Percentiles rank a stretch among this genome's conserved stretches.
Evolutionary conservation across 1,140 invertebrate genomes (phyloP).

Genomic region (Halictus rubicundus): DNA sequence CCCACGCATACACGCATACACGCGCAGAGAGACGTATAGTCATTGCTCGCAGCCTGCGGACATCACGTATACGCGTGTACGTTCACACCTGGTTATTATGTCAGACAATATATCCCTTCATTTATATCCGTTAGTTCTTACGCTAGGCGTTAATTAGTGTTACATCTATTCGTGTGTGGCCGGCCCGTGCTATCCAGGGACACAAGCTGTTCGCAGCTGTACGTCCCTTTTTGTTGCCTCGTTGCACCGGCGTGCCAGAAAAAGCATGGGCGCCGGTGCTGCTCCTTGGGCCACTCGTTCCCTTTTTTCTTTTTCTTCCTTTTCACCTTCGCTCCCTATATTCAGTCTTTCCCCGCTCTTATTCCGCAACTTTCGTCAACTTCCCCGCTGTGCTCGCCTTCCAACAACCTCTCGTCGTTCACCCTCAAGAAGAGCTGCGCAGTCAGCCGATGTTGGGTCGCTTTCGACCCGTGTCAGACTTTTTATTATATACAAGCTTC

Average conservation of each 20-base stretch:
- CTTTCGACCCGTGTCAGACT: too few relatives aligned
- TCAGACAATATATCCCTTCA: slow-evolving; percentile 70
- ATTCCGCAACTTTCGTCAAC: too few relatives aligned
- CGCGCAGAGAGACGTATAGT: neutral
- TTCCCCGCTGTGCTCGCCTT: neutral
- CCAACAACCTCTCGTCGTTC: neutral
- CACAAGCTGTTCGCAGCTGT: slow-evolving; percentile 44
- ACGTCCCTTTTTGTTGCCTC: slow-evolving; percentile 21
- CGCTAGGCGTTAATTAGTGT: slow-evolving; percentile 78
- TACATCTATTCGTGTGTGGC: slow-evolving; percentile 79
- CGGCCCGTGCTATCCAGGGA: slow-evolving; percentile 77
- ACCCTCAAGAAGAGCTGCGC: neutral
- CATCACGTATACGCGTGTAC: slow-evolving; percentile 39
- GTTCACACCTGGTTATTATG: slow-evolving; percentile 58
- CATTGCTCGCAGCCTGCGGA: neutral
- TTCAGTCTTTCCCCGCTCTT: neutral
- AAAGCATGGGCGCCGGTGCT: slow-evolving; percentile 46
- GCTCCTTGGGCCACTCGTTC: neutral
- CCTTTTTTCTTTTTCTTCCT: neutral
- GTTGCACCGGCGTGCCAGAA: slow-evolving; percentile 40
- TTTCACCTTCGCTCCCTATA: neutral
- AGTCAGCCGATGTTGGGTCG: too few relatives aligned
- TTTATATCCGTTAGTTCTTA: slow-evolving; percentile 72
- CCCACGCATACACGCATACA: neutral
- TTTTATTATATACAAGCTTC: too few relatives aligned